Evolutionary conservation across 2,797 vertebrate species (phyloP).

Genomic region (Balearica regulorum): DNA sequence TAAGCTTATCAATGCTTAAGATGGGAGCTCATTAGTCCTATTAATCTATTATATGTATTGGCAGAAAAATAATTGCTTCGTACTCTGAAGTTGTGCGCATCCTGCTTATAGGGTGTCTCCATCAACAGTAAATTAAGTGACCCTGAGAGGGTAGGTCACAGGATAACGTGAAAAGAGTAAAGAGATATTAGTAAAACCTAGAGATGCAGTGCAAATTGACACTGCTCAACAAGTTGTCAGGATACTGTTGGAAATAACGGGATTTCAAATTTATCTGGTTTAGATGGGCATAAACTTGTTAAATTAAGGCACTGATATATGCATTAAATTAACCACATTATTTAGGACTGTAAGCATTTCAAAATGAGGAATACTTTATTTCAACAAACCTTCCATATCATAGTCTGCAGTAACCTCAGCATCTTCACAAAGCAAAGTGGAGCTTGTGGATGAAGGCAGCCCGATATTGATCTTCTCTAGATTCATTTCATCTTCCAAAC

Average conservation of each 20-base stretch:
- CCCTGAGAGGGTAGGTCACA: not conserved
- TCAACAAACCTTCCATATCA: constrained; percentile 92
- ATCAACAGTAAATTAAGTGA: not conserved
- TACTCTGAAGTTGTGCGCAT: not conserved
- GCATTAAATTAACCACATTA: not conserved
- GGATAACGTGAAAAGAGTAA: not conserved
- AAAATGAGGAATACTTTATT: not conserved
- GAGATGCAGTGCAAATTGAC: not conserved
- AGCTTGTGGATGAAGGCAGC: constrained; percentile 91
- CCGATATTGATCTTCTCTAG: constrained; percentile 88
- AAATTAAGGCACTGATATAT: not conserved
- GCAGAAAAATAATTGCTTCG: not conserved
- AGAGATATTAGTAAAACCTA: not conserved
- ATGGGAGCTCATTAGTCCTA: not conserved
- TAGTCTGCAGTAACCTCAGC: constrained; percentile 89
- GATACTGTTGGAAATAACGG: not conserved
- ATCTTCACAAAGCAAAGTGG: constrained; percentile 94
- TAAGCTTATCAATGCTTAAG: not conserved
- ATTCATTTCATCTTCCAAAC: constrained; percentile 95
- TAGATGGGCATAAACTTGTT: not conserved
- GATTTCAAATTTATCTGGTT: not conserved
- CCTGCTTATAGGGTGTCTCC: not conserved
- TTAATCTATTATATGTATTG: not conserved
- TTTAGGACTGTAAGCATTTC: not conserved
- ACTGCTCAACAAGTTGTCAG: not conserved